Base-by-base conservation (phyloP, 2,888 invertebrate genomes). In the Galerucella nymphaeae region DNA sequence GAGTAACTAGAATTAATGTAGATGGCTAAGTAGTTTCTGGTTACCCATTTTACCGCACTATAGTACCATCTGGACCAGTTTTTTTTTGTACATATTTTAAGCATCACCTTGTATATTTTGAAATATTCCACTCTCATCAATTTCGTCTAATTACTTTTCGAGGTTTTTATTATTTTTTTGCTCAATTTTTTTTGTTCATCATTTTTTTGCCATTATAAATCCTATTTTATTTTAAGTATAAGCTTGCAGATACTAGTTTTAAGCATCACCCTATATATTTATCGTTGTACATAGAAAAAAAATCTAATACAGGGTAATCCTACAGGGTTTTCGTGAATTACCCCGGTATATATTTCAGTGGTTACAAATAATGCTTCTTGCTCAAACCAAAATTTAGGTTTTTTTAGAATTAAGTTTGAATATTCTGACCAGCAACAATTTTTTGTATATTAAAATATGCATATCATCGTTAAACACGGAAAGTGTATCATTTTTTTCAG, bases 391-490 rank as follows among this genome's bases (percentile, higher is more conserved):
- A 53, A 53, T 14, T 48, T 63, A 14, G 48, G 16, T 14, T 38
- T 11, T 48, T 53, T 16, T 53, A 53, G 53, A 10, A 9, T 18
- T 45, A 45, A 13, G 14, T 45, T 30, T n/a, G n/a, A n/a, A n/a
- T n/a, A n/a, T n/a, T n/a, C n/a, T n/a, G n/a, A n/a, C n/a, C n/a
- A n/a, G n/a, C n/a, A n/a, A 45, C 18, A 14, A 20, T 63, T 63
- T 16, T 64, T 14, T 63, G 38, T 14, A 45, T 20, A 45, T 14
- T 16, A 64, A 50, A 50, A 50, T n/a, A 65, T 53, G 55, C 65
- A 65, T 65, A 65, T 65, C 65, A 65, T n/a, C n/a, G n/a, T n/a
- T n/a, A n/a, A n/a, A n/a, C n/a, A 30, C 5, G 30, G 30, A 30
- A 30, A 30, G 30, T 30, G 30, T 30, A 30, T 30, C 30, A 30